These are phyloP conservation scores for Catocala sponsa DNA, from an alignment of 2,888 invertebrate species.

Conservation along the genomic window DNA sequence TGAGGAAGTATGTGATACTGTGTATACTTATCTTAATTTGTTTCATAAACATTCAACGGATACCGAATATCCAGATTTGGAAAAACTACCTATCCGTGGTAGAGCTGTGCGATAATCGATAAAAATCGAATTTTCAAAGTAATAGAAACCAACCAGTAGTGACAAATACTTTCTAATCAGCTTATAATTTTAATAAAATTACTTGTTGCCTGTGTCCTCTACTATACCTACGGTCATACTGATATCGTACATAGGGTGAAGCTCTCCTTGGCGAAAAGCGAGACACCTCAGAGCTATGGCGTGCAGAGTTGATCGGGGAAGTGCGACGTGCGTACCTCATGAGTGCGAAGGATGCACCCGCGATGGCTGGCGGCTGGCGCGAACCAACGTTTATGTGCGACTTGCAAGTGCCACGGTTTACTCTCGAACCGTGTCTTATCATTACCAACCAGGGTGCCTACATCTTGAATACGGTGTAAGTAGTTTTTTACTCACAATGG, in stretches of 20 bases:
- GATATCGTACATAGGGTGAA: conserved; percentile 65
- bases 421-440: conserved; percentile 84
- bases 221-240: background rate
- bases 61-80: too few species aligned
- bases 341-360: conserved; percentile 68
- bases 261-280: conserved; percentile 68
- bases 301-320: conserved; percentile 76
- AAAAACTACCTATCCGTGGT: too few species aligned
- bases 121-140: too few species aligned
- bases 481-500: conserved; percentile 18
- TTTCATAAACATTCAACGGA: too few species aligned
- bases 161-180: too few species aligned
- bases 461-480: conserved; percentile 85
- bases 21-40: too few species aligned
- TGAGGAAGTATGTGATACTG: too few species aligned
- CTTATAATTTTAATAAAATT: too few species aligned
- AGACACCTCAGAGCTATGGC: conserved; percentile 78
- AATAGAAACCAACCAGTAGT: too few species aligned
- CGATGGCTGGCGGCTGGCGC: conserved; percentile 67
- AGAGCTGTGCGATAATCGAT: too few species aligned
- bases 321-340: conserved; percentile 73
- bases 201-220: too few species aligned
- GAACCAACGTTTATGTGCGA: conserved; percentile 83
- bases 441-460: conserved; percentile 87
- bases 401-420: conserved; percentile 77